Percentiles rank a stretch among this genome's conserved stretches.
Evolutionary conservation across 2,888 invertebrate species (phyloP).

Genomic region (Thymelicus lineola): DNA sequence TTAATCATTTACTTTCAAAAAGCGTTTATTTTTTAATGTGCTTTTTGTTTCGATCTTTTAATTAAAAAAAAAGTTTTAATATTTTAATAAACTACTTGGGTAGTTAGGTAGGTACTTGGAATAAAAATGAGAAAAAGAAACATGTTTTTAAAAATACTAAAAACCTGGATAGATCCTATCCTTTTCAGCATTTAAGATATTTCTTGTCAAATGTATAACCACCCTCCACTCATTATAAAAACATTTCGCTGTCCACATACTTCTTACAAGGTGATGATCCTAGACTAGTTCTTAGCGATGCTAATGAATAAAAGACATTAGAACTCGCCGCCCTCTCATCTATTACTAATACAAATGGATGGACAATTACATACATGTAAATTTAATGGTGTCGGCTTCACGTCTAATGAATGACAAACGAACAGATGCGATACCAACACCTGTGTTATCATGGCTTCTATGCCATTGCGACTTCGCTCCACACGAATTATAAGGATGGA

Average conservation of each 20-base stretch:
- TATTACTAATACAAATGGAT: slow-evolving; percentile 47
- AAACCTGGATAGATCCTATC: not conserved
- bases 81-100: too few relatives aligned
- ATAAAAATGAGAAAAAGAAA: too few relatives aligned
- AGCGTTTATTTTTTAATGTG: too few relatives aligned
- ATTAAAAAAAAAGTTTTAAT: too few relatives aligned
- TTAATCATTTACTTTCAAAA: too few relatives aligned
- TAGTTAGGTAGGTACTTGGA: too few relatives aligned
- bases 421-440: slow-evolving; percentile 43
- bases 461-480: not conserved
- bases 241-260: not conserved
- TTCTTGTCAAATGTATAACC: not conserved
- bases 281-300: slow-evolving; percentile 17
- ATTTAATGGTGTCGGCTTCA: slow-evolving; percentile 51
- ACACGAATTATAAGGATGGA: slow-evolving; percentile 9
- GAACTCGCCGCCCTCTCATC: slow-evolving; percentile 63
- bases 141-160: too few relatives aligned
- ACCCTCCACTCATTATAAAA: not conserved
- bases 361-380: slow-evolving; percentile 59
- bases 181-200: not conserved
- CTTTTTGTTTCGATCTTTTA: too few relatives aligned
- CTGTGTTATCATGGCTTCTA: slow-evolving; percentile 31
- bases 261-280: slow-evolving; percentile 1
- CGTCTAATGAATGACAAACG: slow-evolving; percentile 62
- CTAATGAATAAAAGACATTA: slow-evolving; percentile 44